Evolutionary conservation across 2,113 vertebrate species (phyloP).

Genomic region (Mionectes macconnelli): DNA sequence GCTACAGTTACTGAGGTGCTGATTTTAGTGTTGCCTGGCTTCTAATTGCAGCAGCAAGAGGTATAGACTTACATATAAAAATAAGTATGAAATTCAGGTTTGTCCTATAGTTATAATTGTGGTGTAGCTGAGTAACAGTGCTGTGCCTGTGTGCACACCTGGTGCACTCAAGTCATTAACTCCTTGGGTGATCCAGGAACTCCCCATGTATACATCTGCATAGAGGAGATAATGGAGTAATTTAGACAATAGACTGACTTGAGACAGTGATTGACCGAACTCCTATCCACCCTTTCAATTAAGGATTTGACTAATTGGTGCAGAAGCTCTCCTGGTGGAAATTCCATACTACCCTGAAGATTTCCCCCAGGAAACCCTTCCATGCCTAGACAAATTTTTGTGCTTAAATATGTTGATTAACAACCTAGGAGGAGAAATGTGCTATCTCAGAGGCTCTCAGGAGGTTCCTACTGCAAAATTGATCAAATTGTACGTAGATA

Average conservation of each 20-base stretch:
- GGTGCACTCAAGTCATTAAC: slow-evolving; percentile 32
- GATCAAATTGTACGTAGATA: neutral
- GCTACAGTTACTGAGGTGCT: neutral
- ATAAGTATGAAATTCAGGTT: neutral
- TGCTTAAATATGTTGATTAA: slow-evolving; percentile 40
- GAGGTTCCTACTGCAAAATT: neutral
- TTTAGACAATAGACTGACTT: slow-evolving; percentile 20
- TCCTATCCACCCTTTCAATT: slow-evolving; percentile 26
- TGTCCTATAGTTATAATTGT: neutral
- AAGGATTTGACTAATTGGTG: slow-evolving; percentile 39
- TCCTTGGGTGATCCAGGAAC: slow-evolving; percentile 21
- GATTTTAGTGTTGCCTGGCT: neutral
- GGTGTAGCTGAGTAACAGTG: neutral
- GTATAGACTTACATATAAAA: neutral
- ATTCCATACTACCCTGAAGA: slow-evolving; percentile 15
- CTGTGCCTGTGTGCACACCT: neutral
- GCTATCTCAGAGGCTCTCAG: neutral
- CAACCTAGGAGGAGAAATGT: neutral
- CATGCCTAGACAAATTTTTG: slow-evolving; percentile 4
- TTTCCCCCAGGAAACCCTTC: neutral
- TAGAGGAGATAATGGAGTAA: slow-evolving; percentile 24
- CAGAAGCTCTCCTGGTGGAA: neutral
- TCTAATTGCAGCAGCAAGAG: neutral
- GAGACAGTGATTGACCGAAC: neutral
- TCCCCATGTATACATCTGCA: neutral